These are phyloP conservation scores for Pardalotus punctatus DNA, from an alignment of 2,113 vertebrate species.

Conservation along the genomic window DNA sequence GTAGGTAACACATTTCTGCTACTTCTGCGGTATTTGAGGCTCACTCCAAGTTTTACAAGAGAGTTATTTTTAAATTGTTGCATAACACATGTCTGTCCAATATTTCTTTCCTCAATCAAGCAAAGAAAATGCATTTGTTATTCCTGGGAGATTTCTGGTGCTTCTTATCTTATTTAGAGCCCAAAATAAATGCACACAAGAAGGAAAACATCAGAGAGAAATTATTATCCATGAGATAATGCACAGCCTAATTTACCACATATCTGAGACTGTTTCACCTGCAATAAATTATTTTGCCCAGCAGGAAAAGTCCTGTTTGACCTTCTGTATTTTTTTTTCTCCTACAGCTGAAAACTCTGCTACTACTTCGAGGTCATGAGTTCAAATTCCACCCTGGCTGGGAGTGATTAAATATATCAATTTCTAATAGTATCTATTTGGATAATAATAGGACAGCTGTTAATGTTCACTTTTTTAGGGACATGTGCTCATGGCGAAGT, in stretches of 20 bases:
- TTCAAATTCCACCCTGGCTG: constrained; percentile 45
- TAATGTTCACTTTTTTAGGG: background rate
- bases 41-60: constrained; percentile 57
- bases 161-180: constrained; percentile 54
- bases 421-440: constrained; percentile 46
- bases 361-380: constrained; percentile 45
- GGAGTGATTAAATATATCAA: constrained; percentile 37
- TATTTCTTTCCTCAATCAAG: constrained; percentile 61
- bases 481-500: background rate
- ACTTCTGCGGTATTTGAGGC: constrained; percentile 47
- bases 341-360: constrained; percentile 45
- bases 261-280: constrained; percentile 48
- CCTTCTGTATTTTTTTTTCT: background rate
- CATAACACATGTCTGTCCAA: constrained; percentile 66
- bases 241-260: constrained; percentile 41
- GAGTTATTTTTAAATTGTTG: constrained; percentile 66
- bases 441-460: background rate
- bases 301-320: constrained; percentile 49
- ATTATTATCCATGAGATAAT: constrained; percentile 53
- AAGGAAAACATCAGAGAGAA: constrained; percentile 50
- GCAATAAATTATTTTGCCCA: constrained; percentile 54
- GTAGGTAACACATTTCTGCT: constrained; percentile 49
- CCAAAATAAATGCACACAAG: constrained; percentile 47
- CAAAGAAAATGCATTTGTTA: constrained; percentile 66
- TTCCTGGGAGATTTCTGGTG: constrained; percentile 49